Conservation (phyloP, 2,888 invertebrate species). For the Eilema depressum region DNA sequence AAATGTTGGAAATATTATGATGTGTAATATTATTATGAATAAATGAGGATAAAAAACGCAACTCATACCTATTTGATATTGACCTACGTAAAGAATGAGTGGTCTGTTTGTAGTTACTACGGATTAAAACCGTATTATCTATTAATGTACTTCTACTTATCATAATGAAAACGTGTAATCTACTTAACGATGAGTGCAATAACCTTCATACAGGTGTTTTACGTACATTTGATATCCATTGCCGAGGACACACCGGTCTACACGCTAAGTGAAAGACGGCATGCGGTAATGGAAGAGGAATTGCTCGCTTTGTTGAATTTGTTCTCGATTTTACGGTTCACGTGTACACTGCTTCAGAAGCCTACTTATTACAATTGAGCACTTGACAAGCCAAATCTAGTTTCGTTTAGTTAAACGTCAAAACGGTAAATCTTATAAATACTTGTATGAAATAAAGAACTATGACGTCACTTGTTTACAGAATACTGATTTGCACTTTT, state of each 20-base stretch:
- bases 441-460: too few relatives aligned
- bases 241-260: not conserved
- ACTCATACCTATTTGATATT: too few relatives aligned
- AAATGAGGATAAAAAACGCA: too few relatives aligned
- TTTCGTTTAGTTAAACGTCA: too few relatives aligned
- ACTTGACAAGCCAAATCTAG: not conserved
- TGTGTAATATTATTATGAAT: too few relatives aligned
- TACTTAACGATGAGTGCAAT: constrained; percentile 4
- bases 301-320: not conserved
- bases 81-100: not conserved
- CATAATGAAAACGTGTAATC: not conserved
- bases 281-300: not conserved
- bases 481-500: too few relatives aligned
- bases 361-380: not conserved
- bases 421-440: too few relatives aligned
- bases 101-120: not conserved
- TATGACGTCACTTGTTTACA: too few relatives aligned
- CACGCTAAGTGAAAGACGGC: not conserved
- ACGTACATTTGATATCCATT: not conserved
- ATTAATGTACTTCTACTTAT: not conserved
- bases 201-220: not conserved
- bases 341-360: not conserved
- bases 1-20: too few relatives aligned
- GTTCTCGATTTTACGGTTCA: not conserved
- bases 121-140: not conserved